Conservation (phyloP, 1,140 invertebrate species). For the Odontomachus brunneus region DNA sequence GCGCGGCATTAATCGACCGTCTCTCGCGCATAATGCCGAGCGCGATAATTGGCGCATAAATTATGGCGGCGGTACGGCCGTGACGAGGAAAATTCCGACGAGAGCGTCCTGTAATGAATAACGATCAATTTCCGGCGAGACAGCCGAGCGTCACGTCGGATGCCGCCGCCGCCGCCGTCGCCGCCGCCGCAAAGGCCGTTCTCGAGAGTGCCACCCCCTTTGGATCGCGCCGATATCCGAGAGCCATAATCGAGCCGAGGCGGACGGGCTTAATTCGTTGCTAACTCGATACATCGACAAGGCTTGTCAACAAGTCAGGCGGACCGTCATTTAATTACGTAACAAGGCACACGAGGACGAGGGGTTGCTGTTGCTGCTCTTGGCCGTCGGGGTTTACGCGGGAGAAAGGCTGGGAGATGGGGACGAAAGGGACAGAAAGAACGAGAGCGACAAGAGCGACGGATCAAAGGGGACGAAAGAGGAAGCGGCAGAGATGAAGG, state of each 20-base stretch:
- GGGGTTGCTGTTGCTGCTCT: slow-evolving; percentile 54
- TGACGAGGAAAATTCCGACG: slow-evolving; percentile 60
- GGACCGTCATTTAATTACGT: slow-evolving; percentile 82
- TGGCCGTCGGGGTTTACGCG: slow-evolving; percentile 39
- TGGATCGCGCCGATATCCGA: slow-evolving; percentile 68
- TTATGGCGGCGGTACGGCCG: slow-evolving; percentile 33
- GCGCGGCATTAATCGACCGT: slow-evolving; percentile 56
- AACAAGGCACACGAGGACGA: slow-evolving; percentile 70
- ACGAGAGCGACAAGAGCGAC: background rate
- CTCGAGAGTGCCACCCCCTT: slow-evolving; percentile 15
- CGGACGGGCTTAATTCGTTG: slow-evolving; percentile 73
- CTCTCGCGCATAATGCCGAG: slow-evolving; percentile 58
- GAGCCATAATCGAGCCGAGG: slow-evolving; percentile 73
- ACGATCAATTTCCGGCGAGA: slow-evolving; percentile 71
- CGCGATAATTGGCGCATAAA: slow-evolving; percentile 68
- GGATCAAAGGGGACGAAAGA: slow-evolving; percentile 49
- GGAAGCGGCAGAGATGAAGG: slow-evolving; percentile 61
- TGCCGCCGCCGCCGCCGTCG: background rate
- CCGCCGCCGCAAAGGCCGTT: slow-evolving; percentile 11
- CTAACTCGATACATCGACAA: slow-evolving; percentile 79
- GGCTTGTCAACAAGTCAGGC: slow-evolving; percentile 79
- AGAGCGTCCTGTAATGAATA: slow-evolving; percentile 63
- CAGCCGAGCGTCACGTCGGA: slow-evolving; percentile 52
- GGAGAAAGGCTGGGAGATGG: background rate
- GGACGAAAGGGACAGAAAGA: background rate